A percentile compares a stretch with the other conserved stretches of the same genome.
Conservation (phyloP, 2,888 invertebrate species). For the Odontothrips loti region DNA sequence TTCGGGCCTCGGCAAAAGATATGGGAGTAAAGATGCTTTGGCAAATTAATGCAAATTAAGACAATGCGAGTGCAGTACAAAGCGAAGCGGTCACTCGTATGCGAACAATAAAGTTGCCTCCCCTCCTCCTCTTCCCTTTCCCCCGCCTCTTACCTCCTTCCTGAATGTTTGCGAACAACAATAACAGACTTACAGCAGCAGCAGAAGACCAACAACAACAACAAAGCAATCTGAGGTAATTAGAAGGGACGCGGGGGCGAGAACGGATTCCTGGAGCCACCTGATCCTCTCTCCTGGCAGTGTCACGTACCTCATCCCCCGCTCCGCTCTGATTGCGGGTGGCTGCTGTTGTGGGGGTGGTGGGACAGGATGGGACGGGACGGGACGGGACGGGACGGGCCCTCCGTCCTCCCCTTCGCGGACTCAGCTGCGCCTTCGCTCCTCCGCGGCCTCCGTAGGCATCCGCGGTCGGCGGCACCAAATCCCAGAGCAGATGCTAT, state of each 20-base stretch:
- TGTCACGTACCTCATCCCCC: background rate
- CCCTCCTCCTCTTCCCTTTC: background rate
- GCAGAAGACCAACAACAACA: background rate
- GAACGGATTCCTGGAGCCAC: background rate
- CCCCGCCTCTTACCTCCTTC: background rate
- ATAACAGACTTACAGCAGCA: background rate
- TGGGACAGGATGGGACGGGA: background rate
- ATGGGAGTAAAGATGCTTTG: slow-evolving; percentile 9
- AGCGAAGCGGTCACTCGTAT: slow-evolving; percentile 6
- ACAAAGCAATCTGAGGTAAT: slow-evolving; percentile 1
- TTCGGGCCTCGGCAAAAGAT: background rate
- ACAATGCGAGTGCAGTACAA: slow-evolving; percentile 5
- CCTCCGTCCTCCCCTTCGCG: background rate
- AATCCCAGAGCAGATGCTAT: too few relatives aligned
- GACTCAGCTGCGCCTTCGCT: background rate
- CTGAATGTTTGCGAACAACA: background rate
- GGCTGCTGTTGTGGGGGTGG: background rate
- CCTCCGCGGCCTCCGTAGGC: too few relatives aligned
- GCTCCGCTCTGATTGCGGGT: background rate
- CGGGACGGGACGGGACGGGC: background rate
- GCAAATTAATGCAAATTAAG: slow-evolving; percentile 25
- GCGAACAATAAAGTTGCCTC: slow-evolving; percentile 16
- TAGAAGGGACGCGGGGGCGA: background rate
- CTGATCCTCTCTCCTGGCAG: background rate
- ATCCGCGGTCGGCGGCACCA: too few relatives aligned